Base-by-base conservation (phyloP, 2,888 invertebrate genomes). In the Eulithis prunata region DNA sequence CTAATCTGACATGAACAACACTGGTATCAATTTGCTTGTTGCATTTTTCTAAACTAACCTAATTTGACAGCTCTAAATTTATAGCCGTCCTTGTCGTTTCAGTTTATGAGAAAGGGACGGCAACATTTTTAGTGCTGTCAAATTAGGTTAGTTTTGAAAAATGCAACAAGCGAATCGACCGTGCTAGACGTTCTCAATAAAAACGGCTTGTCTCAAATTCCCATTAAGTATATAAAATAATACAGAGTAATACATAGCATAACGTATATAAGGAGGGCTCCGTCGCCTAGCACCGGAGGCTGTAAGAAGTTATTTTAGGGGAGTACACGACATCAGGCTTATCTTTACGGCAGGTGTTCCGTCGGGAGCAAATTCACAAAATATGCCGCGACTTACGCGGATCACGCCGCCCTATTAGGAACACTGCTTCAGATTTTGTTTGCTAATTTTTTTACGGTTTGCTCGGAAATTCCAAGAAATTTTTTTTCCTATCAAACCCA, bases 311-410 rank as follows among this genome's bases (percentile, higher is more conserved):
- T 91, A 92, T 91, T 92, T 91, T 89, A 91, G 91, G 92, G 90
- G 91, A 85, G 89, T 90, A 90, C 90, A 88, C 88, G 89, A 85
- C 89, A 88, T 90, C 90, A 80, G 84, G 92, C 92, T 93, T 93
- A 93, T 93, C 93, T 93, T 92, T 92, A 92, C 91, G 90, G 90
- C 92, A 93, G 93, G 91, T 92, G 90, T 89, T 88, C 90, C 86
- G 82, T 80, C 79, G 84, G 84, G 84, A 82, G 91, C 91, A 93
- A 93, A 92, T 92, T 92, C 85, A 83, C 87, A 83, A 87, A 91
- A 93, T 91, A 90, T 89, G 89, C 86, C 78, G 82, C 81, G 90
- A 88, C 91, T 91, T 91, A 91, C 81, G 85, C 82, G 89, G 91
- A 90, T 91, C 90, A 88, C 76, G 81, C 79, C 82, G 82, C 78